Base-by-base conservation (phyloP, 2,113 vertebrate species). In the Symphodus melops region DNA sequence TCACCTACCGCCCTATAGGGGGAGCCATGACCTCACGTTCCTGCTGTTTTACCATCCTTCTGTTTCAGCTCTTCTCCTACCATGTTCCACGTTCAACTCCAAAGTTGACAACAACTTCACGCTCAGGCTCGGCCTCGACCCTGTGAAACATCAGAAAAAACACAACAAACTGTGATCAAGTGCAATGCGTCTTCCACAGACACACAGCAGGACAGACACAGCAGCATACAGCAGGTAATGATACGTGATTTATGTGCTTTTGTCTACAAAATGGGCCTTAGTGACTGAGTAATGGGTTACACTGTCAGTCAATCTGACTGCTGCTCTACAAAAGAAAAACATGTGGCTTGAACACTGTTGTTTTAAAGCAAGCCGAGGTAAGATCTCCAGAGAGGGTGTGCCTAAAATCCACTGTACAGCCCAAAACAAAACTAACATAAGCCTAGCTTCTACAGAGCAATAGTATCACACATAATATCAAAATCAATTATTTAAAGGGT, bases 11-110 rank as follows among this genome's bases (percentile, higher is more conserved):
- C 20, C 87, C 94, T 80, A 94, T 90, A 93, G 93, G 93, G 93
- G 93, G 94, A 92, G 92, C 93, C 86, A 93, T 90, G 88, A 91
- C 91, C 83, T 84, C 92, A 93, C 69, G 73, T 87, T 91, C 77
- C 44, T 61, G 51, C 57, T 61, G 48, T 44, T 48, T 48, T 42
- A 11, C 41, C 52, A 41, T 36, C 42, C 8, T 56, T 64, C 8
- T 54, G 19, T 5, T 64, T 37, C 59, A 59, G 65, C 49, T 80
- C 53, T 7, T 48, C 52, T 58, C 33, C 41, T 52, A 49, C n/a
- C 52, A 42, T 41, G 11, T 57, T 63, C 87, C 75, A 63, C 39
- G 72, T 68, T 59, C 48, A 63, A 28, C 72, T 80, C 23, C 25
- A 56, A 25, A 37, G 61, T 61, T 83, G 73, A 72, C 79, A 79